Evolutionary conservation across 1,140 invertebrate species (phyloP), one percentile per base, ranked within the genome.

Genomic region (Thaumatotibia leucotreta): DNA sequence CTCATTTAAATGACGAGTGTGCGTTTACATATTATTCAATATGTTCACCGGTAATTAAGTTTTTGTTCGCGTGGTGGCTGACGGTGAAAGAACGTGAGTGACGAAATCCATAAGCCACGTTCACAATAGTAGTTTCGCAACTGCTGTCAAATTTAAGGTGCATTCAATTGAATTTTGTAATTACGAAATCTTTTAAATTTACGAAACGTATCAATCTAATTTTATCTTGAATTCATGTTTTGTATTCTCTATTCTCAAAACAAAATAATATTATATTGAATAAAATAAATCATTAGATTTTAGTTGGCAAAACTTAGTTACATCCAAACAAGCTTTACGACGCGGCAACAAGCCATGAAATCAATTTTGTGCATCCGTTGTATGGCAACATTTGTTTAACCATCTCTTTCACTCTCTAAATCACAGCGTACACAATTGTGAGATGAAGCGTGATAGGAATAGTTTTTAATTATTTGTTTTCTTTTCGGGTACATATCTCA

Each of bases 391-490:
- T 68, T 74, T 69, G 24, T 74, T 75, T 68, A 73, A 72, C 72
- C 73, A 68, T 89, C 86, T 81, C 83, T 80, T 79, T 91, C 74
- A n/a, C 64, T 64, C 78, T 68, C 63, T 74, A 80, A 80, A 82
- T 86, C 77, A 80, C 71, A 49, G 66, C 69, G 24, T 74, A 73
- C 70, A 80, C 77, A 63, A 76, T 76, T 76, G 61, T 65, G 70
- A 82, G 84, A 81, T 75, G 71, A 82, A 88, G 79, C 74, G 89
- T 80, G 88, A 89, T 79, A 76, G 79, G 70, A 75, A 79, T 79
- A 89, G 74, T 81, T 89, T n/a, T 83, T 88, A 89, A 88, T 84
- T 89, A 86, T 88, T 91, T 91, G 84, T 89, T 91, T 89, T 89
- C 84, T 83, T 88, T 88, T 84, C 80, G 76, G 52, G 29, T 58